A percentile compares a stretch with the other conserved stretches of the same genome.
phyloP scores from a whole-genome alignment of 2,888 invertebrate species.

The Empis livida region DNA sequence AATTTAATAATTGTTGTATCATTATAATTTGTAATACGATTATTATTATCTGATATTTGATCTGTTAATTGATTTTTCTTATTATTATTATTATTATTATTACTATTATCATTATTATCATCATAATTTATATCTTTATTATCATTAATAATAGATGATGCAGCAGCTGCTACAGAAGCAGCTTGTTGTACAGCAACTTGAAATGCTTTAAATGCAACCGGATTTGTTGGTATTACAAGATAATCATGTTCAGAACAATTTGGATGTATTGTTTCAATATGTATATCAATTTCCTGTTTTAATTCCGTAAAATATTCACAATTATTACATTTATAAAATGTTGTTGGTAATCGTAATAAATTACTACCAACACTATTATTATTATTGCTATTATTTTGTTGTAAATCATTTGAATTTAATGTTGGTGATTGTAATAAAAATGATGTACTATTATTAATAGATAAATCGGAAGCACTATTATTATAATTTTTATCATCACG shows the following conservation, averaged over 20 bases:
- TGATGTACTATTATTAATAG: background rate
- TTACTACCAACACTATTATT: background rate
- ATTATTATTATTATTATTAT: constrained; percentile 3
- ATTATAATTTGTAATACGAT: background rate
- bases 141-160: constrained; percentile 8
- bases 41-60: background rate
- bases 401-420: too few relatives aligned
- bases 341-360: constrained; percentile 9
- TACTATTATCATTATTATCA: too few relatives aligned
- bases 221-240: constrained; percentile 30
- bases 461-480: background rate
- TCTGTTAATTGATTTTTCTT: constrained; percentile 2
- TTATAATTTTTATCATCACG: too few relatives aligned
- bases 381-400: too few relatives aligned
- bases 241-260: constrained; percentile 20
- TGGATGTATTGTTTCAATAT: constrained; percentile 25
- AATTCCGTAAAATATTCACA: constrained; percentile 33
- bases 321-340: constrained; percentile 31
- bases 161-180: constrained; percentile 24
- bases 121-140: constrained; percentile 4
- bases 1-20: background rate
- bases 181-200: constrained; percentile 31
- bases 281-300: constrained; percentile 27
- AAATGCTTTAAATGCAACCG: constrained; percentile 30
- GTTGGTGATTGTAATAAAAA: background rate